A percentile compares a stretch with the other conserved stretches of the same genome.
phyloP scores from a whole-genome alignment of 2,113 vertebrate species.

The Salvelinus fontinalis region DNA sequence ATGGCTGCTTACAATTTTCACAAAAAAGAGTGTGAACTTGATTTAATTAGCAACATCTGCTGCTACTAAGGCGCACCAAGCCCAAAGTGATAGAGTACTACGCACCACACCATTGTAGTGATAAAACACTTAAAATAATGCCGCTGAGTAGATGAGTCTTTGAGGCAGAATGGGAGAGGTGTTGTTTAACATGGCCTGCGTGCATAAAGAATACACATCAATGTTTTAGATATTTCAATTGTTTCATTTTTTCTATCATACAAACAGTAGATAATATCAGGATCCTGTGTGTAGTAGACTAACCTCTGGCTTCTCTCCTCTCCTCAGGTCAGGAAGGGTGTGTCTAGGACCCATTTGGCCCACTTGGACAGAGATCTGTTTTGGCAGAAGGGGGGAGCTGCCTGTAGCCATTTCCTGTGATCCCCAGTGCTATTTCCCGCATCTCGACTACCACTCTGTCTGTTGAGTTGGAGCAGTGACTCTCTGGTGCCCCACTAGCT shows the following conservation, averaged over 20 bases:
- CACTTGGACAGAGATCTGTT: not conserved
- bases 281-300: not conserved
- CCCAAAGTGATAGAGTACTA: conserved; percentile 3
- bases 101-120: not conserved
- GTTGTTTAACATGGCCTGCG: not conserved
- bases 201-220: not conserved
- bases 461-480: conserved; percentile 30
- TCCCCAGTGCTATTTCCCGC: conserved; percentile 39
- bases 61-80: not conserved
- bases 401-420: conserved; percentile 18
- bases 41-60: conserved; percentile 45
- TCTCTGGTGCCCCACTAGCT: conserved; percentile 52
- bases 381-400: not conserved
- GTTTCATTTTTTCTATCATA: not conserved
- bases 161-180: not conserved
- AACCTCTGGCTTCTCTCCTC: not conserved
- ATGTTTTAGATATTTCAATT: not conserved
- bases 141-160: not conserved
- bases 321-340: not conserved
- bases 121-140: not conserved
- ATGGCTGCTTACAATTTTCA: conserved; percentile 11
- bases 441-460: conserved; percentile 9
- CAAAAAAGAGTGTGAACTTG: conserved; percentile 28
- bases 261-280: not conserved
- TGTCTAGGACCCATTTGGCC: not conserved